Evolutionary conservation across 1,140 invertebrate genomes (phyloP).

Genomic region (Drosophila jambulina): DNA sequence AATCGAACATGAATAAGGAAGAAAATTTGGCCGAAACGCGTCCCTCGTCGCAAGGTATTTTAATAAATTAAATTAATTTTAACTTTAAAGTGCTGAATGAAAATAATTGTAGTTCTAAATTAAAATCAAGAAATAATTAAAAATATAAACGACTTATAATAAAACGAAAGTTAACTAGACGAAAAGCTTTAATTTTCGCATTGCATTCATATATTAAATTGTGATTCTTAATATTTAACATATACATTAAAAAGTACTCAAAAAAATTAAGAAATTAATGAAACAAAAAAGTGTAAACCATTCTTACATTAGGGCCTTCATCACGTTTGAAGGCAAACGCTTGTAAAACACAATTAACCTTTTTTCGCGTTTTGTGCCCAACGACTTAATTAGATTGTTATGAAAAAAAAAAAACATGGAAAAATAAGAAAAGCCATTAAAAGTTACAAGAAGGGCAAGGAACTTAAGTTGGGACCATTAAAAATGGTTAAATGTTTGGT

Average conservation of each 20-base stretch:
- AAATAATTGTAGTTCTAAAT: neutral
- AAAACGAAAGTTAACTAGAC: neutral
- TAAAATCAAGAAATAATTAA: neutral
- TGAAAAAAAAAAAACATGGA: neutral
- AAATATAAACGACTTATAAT: neutral
- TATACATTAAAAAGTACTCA: neutral
- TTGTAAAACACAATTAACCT: constrained; percentile 56
- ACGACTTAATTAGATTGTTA: constrained; percentile 2
- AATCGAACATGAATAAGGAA: constrained; percentile 69
- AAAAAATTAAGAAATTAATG: neutral
- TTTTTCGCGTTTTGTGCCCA: constrained; percentile 1
- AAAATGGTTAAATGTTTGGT: neutral
- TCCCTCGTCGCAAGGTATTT: constrained; percentile 74
- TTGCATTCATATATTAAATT: neutral
- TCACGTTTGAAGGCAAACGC: constrained; percentile 45
- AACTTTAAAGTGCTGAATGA: neutral
- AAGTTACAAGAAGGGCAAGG: neutral
- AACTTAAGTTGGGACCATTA: neutral
- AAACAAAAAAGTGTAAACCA: neutral
- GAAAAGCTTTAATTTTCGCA: neutral
- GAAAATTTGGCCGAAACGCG: constrained; percentile 68
- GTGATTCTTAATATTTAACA: neutral
- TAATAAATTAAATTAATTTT: neutral
- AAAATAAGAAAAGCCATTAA: constrained; percentile 1
- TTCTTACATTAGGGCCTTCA: constrained; percentile 5